These are phyloP conservation scores for Sipha flava DNA, from an alignment of 1,140 invertebrate genomes.

Conservation along the genomic window DNA sequence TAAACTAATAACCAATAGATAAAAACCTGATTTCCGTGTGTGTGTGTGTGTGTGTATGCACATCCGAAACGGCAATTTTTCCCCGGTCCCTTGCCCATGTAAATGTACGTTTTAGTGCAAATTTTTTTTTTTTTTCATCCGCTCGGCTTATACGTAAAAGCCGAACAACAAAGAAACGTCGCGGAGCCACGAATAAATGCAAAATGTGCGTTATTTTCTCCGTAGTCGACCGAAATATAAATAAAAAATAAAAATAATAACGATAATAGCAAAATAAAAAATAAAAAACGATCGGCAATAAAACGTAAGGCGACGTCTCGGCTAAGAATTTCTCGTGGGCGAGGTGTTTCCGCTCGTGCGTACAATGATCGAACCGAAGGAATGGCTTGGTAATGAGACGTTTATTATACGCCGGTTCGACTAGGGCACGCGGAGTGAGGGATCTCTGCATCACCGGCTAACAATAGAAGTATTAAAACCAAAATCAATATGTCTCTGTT, in stretches of 20 bases:
- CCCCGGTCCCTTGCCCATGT: too few relatives aligned
- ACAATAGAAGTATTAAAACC: not conserved
- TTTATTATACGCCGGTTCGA: slow-evolving; percentile 3
- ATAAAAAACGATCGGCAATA: not conserved
- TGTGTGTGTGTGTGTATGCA: too few relatives aligned
- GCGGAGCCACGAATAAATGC: not conserved
- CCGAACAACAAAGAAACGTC: not conserved
- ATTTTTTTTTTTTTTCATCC: too few relatives aligned
- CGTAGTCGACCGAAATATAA: not conserved
- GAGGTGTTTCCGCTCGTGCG: slow-evolving; percentile 29
- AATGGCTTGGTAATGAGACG: slow-evolving; percentile 26
- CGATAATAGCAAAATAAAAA: not conserved
- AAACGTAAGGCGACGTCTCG: not conserved
- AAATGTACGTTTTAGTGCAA: too few relatives aligned
- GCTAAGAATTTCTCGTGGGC: slow-evolving; percentile 17
- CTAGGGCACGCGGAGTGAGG: not conserved
- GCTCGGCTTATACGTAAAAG: too few relatives aligned
- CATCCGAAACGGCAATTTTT: too few relatives aligned
- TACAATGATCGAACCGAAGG: not conserved
- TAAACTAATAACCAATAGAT: too few relatives aligned
- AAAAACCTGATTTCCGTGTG: too few relatives aligned
- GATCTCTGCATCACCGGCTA: not conserved
- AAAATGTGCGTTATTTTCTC: not conserved
- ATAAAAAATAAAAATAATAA: not conserved
- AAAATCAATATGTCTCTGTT: slow-evolving; percentile 2